These are phyloP conservation scores for Lasioglossum villosulum DNA, from an alignment of 2,888 invertebrate genomes.

Conservation along the genomic window DNA sequence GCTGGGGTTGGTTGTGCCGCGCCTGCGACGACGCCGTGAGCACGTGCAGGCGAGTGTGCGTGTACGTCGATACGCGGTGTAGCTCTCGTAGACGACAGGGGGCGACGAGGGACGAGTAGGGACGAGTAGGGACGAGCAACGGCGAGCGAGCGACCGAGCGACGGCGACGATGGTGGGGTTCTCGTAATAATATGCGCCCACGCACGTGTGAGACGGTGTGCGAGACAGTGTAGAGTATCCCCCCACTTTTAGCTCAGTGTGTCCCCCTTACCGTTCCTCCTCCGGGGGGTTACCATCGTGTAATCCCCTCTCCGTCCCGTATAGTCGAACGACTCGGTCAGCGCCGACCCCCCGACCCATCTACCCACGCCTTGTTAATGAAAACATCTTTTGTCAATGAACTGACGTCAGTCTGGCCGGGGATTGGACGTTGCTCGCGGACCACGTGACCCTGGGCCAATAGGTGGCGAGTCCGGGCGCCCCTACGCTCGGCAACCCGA, in stretches of 20 bases:
- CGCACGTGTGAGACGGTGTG: slow-evolving; percentile 72
- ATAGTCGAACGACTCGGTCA: slow-evolving; percentile 67
- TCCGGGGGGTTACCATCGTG: neutral
- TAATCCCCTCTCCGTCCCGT: slow-evolving; percentile 13
- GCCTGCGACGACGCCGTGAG: slow-evolving; percentile 53
- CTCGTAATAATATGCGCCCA: slow-evolving; percentile 71
- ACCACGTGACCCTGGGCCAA: slow-evolving; percentile 85
- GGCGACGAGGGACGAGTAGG: neutral
- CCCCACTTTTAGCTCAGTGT: slow-evolving; percentile 33
- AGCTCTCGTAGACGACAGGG: slow-evolving; percentile 14
- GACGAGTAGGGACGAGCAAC: neutral
- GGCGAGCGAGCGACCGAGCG: neutral
- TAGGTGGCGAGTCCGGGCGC: slow-evolving; percentile 72
- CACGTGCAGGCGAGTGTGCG: slow-evolving; percentile 70
- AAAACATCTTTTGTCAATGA: slow-evolving; percentile 85
- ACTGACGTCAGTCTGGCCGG: slow-evolving; percentile 84
- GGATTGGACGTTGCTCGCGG: slow-evolving; percentile 79
- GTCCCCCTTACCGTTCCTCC: slow-evolving; percentile 2
- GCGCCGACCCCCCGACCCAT: slow-evolving; percentile 73
- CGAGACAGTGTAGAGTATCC: slow-evolving; percentile 52
- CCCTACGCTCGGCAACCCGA: slow-evolving; percentile 73
- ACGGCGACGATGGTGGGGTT: neutral
- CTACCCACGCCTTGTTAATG: slow-evolving; percentile 83
- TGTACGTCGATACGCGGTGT: slow-evolving; percentile 57
- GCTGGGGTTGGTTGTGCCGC: slow-evolving; percentile 34